A percentile compares a stretch with the other conserved stretches of the same genome.
These are phyloP conservation scores for Drosophila histrio DNA, from an alignment of 2,888 invertebrate species.

Conservation along the genomic window DNA sequence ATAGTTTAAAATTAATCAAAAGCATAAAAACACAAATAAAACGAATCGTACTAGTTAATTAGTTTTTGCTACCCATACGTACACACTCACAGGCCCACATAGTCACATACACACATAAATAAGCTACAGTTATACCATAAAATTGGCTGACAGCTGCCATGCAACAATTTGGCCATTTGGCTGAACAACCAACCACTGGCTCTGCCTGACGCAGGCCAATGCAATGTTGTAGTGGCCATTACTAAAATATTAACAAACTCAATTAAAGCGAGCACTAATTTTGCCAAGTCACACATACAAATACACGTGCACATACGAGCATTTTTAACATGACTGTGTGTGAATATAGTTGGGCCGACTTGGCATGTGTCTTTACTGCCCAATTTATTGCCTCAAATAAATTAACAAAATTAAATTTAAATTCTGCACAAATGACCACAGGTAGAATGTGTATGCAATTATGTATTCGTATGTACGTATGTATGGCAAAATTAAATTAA, in stretches of 20 bases:
- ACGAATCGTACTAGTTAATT: constrained; percentile 65
- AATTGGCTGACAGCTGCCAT: constrained; percentile 75
- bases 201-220: constrained; percentile 23
- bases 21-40: constrained; percentile 34
- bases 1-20: constrained; percentile 74
- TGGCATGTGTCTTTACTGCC: constrained; percentile 64
- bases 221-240: constrained; percentile 60
- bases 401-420: constrained; percentile 79
- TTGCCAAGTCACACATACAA: constrained; percentile 35
- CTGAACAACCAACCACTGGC: constrained; percentile 35
- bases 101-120: background rate
- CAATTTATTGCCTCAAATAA: constrained; percentile 76
- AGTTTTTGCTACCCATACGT: constrained; percentile 67
- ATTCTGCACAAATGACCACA: constrained; percentile 63
- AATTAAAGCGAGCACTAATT: constrained; percentile 75
- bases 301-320: background rate
- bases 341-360: constrained; percentile 43
- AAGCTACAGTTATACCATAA: constrained; percentile 50
- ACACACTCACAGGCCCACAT: constrained; percentile 4
- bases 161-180: constrained; percentile 58
- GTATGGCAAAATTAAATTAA: constrained; percentile 59
- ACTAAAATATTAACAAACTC: constrained; percentile 80
- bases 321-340: constrained; percentile 61
- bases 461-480: background rate
- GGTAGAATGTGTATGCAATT: constrained; percentile 17